Percentiles rank a stretch among this genome's conserved stretches.
phyloP scores from a whole-genome alignment of 2,888 invertebrate species.

The Silvanus unidentatus region DNA sequence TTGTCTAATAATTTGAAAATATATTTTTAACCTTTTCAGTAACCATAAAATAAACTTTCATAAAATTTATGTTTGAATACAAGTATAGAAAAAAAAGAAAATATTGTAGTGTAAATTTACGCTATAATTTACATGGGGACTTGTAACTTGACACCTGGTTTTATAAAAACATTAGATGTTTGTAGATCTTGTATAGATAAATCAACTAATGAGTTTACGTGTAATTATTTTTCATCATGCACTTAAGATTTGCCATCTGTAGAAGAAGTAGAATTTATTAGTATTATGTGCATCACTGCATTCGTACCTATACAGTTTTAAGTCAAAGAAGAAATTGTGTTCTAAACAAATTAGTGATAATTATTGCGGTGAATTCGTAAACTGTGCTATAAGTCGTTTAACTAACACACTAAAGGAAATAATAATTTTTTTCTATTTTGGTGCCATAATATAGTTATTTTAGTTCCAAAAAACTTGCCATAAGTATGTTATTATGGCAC shows the following conservation, averaged over 20 bases:
- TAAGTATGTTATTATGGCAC: too few species aligned
- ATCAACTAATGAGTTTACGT: conserved; percentile 23
- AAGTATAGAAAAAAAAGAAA: background rate
- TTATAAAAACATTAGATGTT: conserved; percentile 24
- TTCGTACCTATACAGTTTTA: too few species aligned
- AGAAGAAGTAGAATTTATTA: conserved; percentile 6
- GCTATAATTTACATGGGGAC: conserved; percentile 21
- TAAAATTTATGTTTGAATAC: too few species aligned
- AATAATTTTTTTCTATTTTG: too few species aligned
- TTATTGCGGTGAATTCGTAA: conserved; percentile 8
- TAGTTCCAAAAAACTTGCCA: too few species aligned
- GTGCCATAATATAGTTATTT: too few species aligned
- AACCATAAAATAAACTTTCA: too few species aligned
- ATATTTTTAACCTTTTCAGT: too few species aligned
- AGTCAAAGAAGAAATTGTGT: background rate
- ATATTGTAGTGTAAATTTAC: conserved; percentile 14
- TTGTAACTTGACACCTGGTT: conserved; percentile 23
- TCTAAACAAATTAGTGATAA: background rate
- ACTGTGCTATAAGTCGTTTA: too few species aligned
- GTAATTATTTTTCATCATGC: conserved; percentile 21
- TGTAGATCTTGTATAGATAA: conserved; percentile 21
- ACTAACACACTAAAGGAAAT: too few species aligned
- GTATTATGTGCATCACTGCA: background rate
- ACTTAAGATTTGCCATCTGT: conserved; percentile 7
- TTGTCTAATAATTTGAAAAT: too few species aligned